These are phyloP conservation scores for Eupithecia inturbata DNA, from an alignment of 2,888 invertebrate genomes.

Conservation along the genomic window DNA sequence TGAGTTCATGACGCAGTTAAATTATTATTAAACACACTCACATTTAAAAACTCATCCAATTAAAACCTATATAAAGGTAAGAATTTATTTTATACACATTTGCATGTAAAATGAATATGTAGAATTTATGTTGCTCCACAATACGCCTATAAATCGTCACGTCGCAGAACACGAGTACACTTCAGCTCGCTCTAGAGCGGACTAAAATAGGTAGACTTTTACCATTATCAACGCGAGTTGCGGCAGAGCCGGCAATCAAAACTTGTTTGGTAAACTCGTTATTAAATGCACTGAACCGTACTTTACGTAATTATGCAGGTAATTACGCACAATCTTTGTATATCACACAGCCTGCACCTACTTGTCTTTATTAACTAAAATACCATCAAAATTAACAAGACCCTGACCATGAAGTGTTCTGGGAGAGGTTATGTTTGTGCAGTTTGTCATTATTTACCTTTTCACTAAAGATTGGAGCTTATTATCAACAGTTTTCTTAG, in stretches of 20 bases:
- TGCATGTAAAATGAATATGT: not conserved
- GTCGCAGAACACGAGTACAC: not conserved
- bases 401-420: not conserved
- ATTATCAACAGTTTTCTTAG: not conserved
- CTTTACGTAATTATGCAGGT: not conserved
- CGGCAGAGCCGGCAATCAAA: not conserved
- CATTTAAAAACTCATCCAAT: not conserved
- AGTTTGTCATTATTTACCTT: not conserved
- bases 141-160: not conserved
- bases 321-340: not conserved
- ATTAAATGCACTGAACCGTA: not conserved
- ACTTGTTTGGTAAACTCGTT: not conserved
- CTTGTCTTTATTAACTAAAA: not conserved
- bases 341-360: not conserved
- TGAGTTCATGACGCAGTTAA: not conserved
- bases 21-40: not conserved
- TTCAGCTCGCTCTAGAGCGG: not conserved
- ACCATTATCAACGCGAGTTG: not conserved
- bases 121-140: not conserved
- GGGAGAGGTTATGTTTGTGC: not conserved
- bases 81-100: not conserved
- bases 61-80: not conserved
- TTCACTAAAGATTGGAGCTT: not conserved
- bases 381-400: not conserved
- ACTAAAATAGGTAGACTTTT: not conserved